phyloP scores from a whole-genome alignment of 2,888 invertebrate genomes.

The Branchipolynoe longqiensis region DNA sequence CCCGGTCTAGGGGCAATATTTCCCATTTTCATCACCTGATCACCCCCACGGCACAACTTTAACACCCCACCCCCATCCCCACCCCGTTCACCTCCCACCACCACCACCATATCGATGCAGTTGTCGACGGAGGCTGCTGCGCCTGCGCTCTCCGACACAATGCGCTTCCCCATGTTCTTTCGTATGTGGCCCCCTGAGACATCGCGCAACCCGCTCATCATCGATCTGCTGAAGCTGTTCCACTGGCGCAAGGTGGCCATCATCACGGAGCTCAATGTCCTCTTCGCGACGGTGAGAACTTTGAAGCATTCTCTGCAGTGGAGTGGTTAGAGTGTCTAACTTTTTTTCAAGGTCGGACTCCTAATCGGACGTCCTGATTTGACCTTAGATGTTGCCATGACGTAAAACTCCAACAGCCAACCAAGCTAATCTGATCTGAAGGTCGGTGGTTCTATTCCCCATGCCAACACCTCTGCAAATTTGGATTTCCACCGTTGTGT shows the following conservation, averaged over 20 bases:
- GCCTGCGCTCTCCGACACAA: slow-evolving; percentile 28
- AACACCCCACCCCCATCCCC: background rate
- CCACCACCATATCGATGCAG: too few relatives aligned
- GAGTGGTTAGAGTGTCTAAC: background rate
- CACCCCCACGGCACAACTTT: background rate
- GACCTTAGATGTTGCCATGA: too few relatives aligned
- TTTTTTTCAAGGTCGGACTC: too few relatives aligned
- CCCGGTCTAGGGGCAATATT: too few relatives aligned
- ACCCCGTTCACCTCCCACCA: background rate
- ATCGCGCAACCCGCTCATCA: slow-evolving; percentile 37
- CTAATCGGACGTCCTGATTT: too few relatives aligned
- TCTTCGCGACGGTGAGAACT: slow-evolving; percentile 40
- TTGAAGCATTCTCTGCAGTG: background rate
- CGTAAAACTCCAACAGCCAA: too few relatives aligned
- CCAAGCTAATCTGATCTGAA: too few relatives aligned
- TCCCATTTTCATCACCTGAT: too few relatives aligned
- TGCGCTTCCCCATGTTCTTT: slow-evolving; percentile 52
- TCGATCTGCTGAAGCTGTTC: slow-evolving; percentile 37
- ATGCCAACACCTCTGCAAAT: too few relatives aligned
- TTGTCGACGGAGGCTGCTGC: background rate
- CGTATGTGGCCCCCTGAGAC: slow-evolving; percentile 51
- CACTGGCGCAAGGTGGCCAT: slow-evolving; percentile 44
- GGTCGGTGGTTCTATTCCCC: too few relatives aligned
- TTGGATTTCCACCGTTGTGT: too few relatives aligned
- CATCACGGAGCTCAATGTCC: background rate